phyloP scores from a whole-genome alignment of 2,797 vertebrate species.

The Microctenopoma lineatum region DNA sequence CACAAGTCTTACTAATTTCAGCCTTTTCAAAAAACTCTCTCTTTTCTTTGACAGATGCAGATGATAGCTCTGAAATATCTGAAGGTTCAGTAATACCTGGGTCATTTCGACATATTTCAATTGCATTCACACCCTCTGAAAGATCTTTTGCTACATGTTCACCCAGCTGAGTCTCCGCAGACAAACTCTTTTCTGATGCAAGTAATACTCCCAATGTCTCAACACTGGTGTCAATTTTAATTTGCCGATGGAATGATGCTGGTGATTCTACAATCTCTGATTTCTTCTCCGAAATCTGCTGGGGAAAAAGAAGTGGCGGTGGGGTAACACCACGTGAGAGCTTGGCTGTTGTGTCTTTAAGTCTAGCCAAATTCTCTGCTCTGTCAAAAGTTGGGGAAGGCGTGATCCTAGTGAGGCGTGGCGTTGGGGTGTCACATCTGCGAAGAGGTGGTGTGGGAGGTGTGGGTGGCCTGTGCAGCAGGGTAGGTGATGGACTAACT shows the following conservation, averaged over 20 bases:
- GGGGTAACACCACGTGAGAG: constrained; percentile 84
- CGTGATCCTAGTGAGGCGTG: constrained; percentile 77
- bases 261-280: constrained; percentile 89
- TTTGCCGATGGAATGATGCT: constrained; percentile 87
- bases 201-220: constrained; percentile 33
- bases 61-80: constrained; percentile 72
- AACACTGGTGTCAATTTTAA: constrained; percentile 83
- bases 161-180: constrained; percentile 28
- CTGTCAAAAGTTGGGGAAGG: constrained; percentile 85
- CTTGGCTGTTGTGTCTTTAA: constrained; percentile 89
- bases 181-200: constrained; percentile 29
- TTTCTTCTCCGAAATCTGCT: constrained; percentile 83
- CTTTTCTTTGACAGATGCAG: constrained; percentile 80
- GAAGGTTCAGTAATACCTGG: constrained; percentile 40
- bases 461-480: constrained; percentile 76
- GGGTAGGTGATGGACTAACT: constrained; percentile 77
- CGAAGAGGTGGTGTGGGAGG: constrained; percentile 80
- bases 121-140: constrained; percentile 37
- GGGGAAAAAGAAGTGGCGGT: constrained; percentile 64
- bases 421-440: constrained; percentile 79
- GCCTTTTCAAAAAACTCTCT: constrained; percentile 81
- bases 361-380: constrained; percentile 88
- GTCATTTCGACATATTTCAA: constrained; percentile 47
- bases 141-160: constrained; percentile 27
- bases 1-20: constrained; percentile 77